Evolutionary conservation across 2,888 invertebrate genomes (phyloP).

Genomic region (Pediacus dermestoides): DNA sequence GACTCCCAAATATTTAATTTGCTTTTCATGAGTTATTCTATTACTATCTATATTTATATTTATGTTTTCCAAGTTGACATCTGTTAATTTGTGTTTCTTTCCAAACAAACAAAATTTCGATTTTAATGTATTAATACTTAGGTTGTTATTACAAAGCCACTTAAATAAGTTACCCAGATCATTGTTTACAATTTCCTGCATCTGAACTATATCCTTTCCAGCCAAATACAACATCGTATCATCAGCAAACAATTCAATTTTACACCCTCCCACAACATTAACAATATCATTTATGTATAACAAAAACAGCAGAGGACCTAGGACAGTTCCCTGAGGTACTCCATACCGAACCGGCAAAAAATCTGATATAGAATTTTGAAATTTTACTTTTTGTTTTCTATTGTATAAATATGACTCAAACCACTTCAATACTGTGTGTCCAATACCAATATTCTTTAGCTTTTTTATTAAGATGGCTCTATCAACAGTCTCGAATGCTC

Average conservation of each 20-base stretch:
- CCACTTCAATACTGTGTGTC: neutral
- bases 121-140: slow-evolving; percentile 3
- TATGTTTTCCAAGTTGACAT: neutral
- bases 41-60: neutral
- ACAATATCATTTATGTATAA: neutral
- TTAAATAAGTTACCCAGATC: slow-evolving; percentile 1
- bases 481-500: slow-evolving; percentile 3
- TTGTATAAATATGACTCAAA: slow-evolving; percentile 1
- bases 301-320: slow-evolving; percentile 2
- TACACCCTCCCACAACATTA: neutral
- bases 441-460: neutral
- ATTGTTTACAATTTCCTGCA: neutral
- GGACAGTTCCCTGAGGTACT: slow-evolving; percentile 1
- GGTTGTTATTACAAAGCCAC: slow-evolving; percentile 1
- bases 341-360: neutral
- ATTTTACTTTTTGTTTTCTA: slow-evolving; percentile 2
- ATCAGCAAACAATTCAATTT: slow-evolving; percentile 5
- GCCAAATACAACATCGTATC: slow-evolving; percentile 1
- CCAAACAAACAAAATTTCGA: slow-evolving; percentile 4
- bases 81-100: neutral
- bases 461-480: neutral
- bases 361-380: neutral
- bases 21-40: neutral
- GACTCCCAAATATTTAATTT: slow-evolving; percentile 5
- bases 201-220: neutral